Evolutionary conservation across 2,797 vertebrate genomes (phyloP).

Genomic region (Octomys mimax): DNA sequence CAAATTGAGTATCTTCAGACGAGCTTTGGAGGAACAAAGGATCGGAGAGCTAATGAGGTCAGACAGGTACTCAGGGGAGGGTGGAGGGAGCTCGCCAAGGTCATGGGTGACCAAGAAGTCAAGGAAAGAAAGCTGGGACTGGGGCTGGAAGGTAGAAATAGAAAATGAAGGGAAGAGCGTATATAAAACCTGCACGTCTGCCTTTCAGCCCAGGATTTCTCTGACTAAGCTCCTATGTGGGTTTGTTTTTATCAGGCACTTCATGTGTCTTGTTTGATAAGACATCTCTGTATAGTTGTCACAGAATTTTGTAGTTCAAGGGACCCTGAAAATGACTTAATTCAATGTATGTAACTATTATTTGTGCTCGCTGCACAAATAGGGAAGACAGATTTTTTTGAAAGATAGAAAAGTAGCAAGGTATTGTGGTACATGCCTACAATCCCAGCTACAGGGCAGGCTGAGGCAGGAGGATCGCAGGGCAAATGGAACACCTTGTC

Average conservation of each 20-base stretch:
- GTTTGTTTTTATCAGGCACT: not conserved
- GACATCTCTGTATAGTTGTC: not conserved
- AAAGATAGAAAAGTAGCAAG: not conserved
- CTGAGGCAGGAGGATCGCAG: not conserved
- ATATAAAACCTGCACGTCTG: not conserved
- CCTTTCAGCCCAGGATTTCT: not conserved
- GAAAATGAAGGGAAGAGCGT: not conserved
- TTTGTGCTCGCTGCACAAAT: not conserved
- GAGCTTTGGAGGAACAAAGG: not conserved
- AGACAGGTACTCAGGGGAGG: not conserved
- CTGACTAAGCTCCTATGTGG: not conserved
- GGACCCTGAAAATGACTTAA: not conserved
- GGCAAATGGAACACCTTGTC: not conserved
- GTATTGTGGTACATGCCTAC: not conserved
- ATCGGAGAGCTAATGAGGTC: constrained; percentile 55
- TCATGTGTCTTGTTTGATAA: not conserved
- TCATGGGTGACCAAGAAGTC: not conserved
- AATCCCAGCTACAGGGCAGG: not conserved
- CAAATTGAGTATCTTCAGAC: constrained; percentile 58
- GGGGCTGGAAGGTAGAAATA: not conserved
- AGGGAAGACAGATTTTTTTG: not conserved
- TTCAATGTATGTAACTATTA: not conserved
- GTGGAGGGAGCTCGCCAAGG: not conserved
- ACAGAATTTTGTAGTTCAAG: not conserved
- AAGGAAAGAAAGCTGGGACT: not conserved